Conservation (phyloP, 2,888 invertebrate genomes). For the Lymantria monacha region DNA sequence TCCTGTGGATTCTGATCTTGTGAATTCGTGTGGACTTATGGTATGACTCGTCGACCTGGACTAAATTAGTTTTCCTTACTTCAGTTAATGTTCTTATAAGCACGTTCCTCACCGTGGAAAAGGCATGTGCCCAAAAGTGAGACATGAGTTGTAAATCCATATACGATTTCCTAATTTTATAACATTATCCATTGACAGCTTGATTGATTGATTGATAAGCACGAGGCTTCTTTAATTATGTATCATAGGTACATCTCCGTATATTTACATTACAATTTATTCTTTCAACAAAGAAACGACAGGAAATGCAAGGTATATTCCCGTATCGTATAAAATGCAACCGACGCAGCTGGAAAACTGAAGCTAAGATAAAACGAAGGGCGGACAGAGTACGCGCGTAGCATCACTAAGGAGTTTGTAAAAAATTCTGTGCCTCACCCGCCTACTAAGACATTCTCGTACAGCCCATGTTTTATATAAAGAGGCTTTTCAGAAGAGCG, state of each 20-base stretch:
- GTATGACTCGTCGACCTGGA: too few species aligned
- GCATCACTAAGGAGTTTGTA: conserved; percentile 62
- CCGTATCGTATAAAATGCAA: conserved; percentile 58
- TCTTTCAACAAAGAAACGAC: conserved; percentile 6
- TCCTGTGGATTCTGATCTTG: too few species aligned
- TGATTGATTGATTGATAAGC: not conserved
- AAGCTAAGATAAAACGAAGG: conserved; percentile 46
- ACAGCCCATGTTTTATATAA: conserved; percentile 17
- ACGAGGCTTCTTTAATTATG: not conserved
- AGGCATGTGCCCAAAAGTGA: too few species aligned
- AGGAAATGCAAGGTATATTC: conserved; percentile 18
- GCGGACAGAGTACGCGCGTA: conserved; percentile 48
- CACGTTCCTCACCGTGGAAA: too few species aligned
- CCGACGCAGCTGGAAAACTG: conserved; percentile 52
- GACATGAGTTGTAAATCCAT: too few species aligned
- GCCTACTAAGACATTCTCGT: conserved; percentile 33
- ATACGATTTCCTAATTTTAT: too few species aligned
- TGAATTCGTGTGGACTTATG: too few species aligned
- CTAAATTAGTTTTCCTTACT: too few species aligned
- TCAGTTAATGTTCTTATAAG: too few species aligned
- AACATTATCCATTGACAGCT: too few species aligned
- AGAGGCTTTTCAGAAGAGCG: not conserved
- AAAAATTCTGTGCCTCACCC: conserved; percentile 56
- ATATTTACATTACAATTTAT: conserved; percentile 3
- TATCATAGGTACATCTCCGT: not conserved